Evolutionary conservation across 2,797 vertebrate genomes (phyloP).

Genomic region (Eulemur mongoz): DNA sequence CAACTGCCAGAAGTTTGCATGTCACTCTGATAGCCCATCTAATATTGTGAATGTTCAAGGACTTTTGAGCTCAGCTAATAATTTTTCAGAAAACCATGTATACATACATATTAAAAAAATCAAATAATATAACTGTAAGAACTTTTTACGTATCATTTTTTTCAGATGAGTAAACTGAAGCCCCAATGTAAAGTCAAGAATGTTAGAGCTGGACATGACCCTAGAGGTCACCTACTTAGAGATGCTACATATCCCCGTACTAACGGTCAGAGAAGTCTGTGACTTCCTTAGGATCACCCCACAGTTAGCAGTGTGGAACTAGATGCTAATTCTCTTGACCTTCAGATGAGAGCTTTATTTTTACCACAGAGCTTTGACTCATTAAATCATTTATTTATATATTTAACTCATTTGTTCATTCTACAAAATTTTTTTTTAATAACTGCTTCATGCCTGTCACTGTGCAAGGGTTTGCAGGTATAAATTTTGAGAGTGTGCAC

Average conservation of each 20-base stretch:
- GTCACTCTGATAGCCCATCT: not conserved
- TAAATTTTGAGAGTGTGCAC: not conserved
- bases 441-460: not conserved
- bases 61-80: not conserved
- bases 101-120: not conserved
- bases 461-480: not conserved
- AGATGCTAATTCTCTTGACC: not conserved
- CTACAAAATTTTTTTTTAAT: not conserved
- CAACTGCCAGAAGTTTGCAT: not conserved
- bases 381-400: not conserved
- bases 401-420: not conserved
- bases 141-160: not conserved
- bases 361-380: not conserved
- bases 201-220: not conserved
- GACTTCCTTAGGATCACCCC: not conserved
- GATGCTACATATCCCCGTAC: not conserved
- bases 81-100: not conserved
- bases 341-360: not conserved
- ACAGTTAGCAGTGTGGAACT: not conserved
- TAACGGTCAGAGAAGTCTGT: not conserved
- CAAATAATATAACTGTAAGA: not conserved
- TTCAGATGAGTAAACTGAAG: not conserved
- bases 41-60: not conserved
- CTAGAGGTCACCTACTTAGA: not conserved
- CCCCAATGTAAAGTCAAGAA: not conserved